Evolutionary conservation across 2,113 vertebrate species (phyloP).

Genomic region (Oceanodroma tethys): DNA sequence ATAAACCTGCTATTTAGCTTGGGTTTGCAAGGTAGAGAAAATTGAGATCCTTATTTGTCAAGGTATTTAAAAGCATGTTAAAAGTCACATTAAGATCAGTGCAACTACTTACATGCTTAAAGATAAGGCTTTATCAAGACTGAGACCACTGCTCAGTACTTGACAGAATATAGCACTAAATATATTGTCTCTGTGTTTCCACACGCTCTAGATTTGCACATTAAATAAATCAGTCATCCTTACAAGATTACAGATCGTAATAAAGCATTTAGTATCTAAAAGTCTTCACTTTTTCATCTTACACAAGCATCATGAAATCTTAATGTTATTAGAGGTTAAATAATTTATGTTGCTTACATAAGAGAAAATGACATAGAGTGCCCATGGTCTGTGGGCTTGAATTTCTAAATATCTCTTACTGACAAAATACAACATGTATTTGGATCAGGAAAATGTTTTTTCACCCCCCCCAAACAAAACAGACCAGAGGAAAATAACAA

Average conservation of each 20-base stretch:
- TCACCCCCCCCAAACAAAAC: neutral
- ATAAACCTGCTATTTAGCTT: constrained; percentile 31
- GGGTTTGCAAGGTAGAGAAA: neutral
- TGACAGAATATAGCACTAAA: neutral
- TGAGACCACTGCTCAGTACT: neutral
- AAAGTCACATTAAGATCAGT: neutral
- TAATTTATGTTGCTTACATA: constrained; percentile 37
- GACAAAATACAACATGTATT: neutral
- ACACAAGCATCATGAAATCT: constrained; percentile 30
- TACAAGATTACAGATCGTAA: constrained; percentile 1
- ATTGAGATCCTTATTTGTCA: neutral
- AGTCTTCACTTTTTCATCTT: neutral
- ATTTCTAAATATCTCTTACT: neutral
- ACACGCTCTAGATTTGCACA: neutral
- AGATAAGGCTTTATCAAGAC: constrained; percentile 10
- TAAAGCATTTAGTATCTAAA: constrained; percentile 29
- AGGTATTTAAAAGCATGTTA: neutral
- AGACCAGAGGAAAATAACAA: neutral
- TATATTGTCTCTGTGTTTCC: neutral
- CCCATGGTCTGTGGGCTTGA: neutral
- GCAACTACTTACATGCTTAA: neutral
- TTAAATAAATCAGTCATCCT: constrained; percentile 4
- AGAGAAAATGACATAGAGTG: neutral
- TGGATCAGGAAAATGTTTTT: neutral
- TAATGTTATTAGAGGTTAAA: constrained; percentile 50